These are phyloP conservation scores for Rhinoraja longicauda DNA, from an alignment of 2,797 vertebrate species.

Conservation along the genomic window DNA sequence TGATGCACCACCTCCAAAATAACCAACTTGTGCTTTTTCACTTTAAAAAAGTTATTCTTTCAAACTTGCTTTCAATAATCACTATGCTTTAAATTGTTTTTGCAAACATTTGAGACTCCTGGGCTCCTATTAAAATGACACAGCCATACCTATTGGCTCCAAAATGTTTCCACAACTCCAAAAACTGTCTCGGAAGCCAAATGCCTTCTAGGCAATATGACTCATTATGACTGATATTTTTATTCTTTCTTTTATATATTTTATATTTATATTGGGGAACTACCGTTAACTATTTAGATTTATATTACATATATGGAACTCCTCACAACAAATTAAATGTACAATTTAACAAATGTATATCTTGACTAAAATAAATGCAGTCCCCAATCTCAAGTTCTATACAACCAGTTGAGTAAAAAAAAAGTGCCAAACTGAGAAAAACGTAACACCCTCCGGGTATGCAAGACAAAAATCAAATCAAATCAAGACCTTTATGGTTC, in stretches of 20 bases:
- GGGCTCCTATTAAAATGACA: slow-evolving; percentile 30
- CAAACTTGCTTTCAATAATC: background rate
- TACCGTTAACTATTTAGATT: slow-evolving; percentile 22
- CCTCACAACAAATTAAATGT: background rate
- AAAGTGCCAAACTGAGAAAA: background rate
- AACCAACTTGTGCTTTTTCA: background rate
- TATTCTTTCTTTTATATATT: background rate
- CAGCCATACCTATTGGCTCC: slow-evolving; percentile 4
- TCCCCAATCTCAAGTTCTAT: background rate
- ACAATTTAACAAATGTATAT: background rate
- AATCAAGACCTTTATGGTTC: background rate
- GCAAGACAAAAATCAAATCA: background rate
- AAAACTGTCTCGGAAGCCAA: slow-evolving; percentile 25
- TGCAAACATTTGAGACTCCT: background rate
- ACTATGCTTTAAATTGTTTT: background rate
- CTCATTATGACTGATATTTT: slow-evolving; percentile 17
- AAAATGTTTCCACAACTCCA: slow-evolving; percentile 27
- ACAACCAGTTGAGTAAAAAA: background rate
- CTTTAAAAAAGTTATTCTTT: background rate
- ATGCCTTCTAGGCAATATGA: slow-evolving; percentile 31
- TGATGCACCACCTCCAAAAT: background rate
- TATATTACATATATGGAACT: background rate
- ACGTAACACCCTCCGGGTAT: background rate
- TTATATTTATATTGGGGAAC: slow-evolving; percentile 4
- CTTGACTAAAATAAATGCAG: background rate